These are phyloP conservation scores for Phocoena phocoena DNA, from an alignment of 2,113 vertebrate genomes.

Conservation along the genomic window DNA sequence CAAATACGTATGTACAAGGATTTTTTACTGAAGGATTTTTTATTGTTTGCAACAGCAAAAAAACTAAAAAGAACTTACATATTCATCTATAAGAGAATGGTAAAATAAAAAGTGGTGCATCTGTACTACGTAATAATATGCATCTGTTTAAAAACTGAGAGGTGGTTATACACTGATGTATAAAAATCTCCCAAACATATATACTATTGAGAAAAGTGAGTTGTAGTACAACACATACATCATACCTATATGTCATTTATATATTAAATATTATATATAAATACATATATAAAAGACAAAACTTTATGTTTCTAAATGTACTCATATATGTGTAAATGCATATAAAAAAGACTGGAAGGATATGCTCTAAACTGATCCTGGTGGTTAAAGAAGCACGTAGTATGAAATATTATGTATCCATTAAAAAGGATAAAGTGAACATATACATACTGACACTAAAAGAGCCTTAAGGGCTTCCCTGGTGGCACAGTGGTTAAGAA, in stretches of 20 bases:
- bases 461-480: neutral
- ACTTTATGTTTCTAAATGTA: neutral
- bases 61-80: neutral
- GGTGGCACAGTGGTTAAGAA: no score
- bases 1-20: neutral
- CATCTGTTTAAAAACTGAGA: slow-evolving; percentile 30
- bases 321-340: neutral
- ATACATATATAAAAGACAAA: neutral
- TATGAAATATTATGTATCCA: slow-evolving; percentile 2
- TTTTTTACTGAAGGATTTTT: neutral
- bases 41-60: neutral
- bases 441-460: neutral
- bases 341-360: neutral
- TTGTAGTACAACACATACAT: neutral
- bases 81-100: neutral
- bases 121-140: neutral
- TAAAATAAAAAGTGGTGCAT: neutral
- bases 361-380: slow-evolving; percentile 30
- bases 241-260: neutral
- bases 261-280: neutral
- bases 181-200: slow-evolving; percentile 11
- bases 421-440: neutral
- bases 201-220: neutral
- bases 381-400: neutral
- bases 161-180: neutral